Percentiles rank a stretch among this genome's conserved stretches.
phyloP scores from a whole-genome alignment of 2,113 vertebrate species.

The Cisticola juncidis region DNA sequence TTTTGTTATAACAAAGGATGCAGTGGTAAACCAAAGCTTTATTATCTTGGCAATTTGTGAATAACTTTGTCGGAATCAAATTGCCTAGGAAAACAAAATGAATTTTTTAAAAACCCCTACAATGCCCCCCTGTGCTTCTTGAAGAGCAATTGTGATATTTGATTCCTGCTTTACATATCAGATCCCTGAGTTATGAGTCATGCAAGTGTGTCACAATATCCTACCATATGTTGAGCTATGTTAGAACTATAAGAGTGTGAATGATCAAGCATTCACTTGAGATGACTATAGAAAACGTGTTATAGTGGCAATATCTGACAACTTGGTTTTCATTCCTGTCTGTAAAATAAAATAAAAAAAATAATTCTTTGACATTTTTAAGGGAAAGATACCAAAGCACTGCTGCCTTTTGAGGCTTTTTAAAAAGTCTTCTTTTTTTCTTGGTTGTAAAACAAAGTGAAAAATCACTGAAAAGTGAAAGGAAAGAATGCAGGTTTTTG shows the following conservation, averaged over 20 bases:
- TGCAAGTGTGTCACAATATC: background rate
- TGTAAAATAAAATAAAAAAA: background rate
- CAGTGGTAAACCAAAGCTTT: background rate
- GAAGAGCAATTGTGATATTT: background rate
- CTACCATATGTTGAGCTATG: background rate
- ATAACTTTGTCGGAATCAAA: background rate
- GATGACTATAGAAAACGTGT: background rate
- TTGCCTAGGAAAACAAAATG: background rate
- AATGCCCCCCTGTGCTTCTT: background rate
- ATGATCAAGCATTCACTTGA: background rate
- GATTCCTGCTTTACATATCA: background rate
- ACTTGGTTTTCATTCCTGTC: background rate
- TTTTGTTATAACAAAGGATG: background rate
- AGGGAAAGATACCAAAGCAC: background rate
- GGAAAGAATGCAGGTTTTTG: background rate
- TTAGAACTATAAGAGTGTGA: background rate
- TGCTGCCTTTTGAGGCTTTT: fast-evolving
- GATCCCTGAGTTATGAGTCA: background rate
- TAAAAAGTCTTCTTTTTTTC: background rate
- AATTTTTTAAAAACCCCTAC: background rate
- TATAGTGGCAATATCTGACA: background rate
- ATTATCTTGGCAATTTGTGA: background rate
- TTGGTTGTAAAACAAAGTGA: background rate
- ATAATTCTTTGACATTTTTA: background rate
- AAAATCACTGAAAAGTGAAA: background rate